A percentile compares a stretch with the other conserved stretches of the same genome.
Evolutionary conservation across 2,113 vertebrate genomes (phyloP).

Genomic region (Phainopepla nitens): DNA sequence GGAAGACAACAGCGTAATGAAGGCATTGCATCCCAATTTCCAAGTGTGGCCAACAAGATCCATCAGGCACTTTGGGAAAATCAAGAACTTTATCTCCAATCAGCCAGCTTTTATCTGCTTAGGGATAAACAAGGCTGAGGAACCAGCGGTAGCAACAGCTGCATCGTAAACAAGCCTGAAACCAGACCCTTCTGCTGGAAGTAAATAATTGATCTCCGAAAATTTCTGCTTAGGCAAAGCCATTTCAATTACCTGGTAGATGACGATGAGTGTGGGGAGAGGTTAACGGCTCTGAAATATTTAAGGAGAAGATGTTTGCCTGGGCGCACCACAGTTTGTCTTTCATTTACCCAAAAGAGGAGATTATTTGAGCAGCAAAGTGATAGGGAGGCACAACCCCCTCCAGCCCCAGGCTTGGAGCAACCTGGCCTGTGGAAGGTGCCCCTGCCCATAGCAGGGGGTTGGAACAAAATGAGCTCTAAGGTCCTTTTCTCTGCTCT

Average conservation of each 20-base stretch:
- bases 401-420: background rate
- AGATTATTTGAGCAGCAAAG: background rate
- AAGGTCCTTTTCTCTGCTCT: background rate
- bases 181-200: conserved; percentile 16
- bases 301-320: background rate
- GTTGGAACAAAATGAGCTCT: background rate
- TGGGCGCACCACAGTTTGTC: background rate
- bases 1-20: background rate
- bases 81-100: conserved; percentile 62
- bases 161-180: conserved; percentile 20
- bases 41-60: conserved; percentile 51
- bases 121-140: conserved; percentile 55
- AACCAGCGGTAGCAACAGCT: conserved; percentile 13
- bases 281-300: conserved; percentile 2
- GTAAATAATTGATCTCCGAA: conserved; percentile 49
- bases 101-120: conserved; percentile 59
- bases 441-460: background rate
- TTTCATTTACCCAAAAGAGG: background rate
- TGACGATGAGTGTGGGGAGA: background rate
- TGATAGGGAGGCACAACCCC: background rate
- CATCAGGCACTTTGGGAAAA: conserved; percentile 39
- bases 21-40: conserved; percentile 26
- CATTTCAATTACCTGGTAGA: conserved; percentile 26
- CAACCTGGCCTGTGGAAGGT: background rate
- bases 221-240: conserved; percentile 26